phyloP scores from a whole-genome alignment of 2,797 vertebrate genomes.

The Rhynchonycteris naso region DNA sequence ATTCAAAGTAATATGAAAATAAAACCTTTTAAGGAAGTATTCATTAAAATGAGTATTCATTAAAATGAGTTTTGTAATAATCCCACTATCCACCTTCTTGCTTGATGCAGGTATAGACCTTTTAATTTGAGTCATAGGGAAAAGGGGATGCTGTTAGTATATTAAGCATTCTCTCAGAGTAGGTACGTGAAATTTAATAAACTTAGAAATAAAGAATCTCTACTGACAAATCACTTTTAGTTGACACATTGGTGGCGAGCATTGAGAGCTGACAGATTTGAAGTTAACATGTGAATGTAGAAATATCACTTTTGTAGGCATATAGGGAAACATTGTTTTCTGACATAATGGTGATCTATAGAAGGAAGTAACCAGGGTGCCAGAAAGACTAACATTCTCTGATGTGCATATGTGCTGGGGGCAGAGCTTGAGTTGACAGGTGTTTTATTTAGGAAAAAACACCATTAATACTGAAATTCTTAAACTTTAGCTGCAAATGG shows the following conservation, averaged over 20 bases:
- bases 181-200: constrained; percentile 63
- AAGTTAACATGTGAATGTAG: constrained; percentile 53
- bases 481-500: constrained; percentile 12
- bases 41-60: constrained; percentile 80
- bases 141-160: constrained; percentile 14
- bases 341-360: constrained; percentile 31
- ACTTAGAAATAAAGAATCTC: background rate
- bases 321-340: constrained; percentile 63
- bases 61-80: constrained; percentile 73
- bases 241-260: constrained; percentile 32
- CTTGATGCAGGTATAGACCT: background rate
- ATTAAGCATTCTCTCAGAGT: background rate
- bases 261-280: constrained; percentile 55
- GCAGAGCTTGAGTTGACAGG: constrained; percentile 53
- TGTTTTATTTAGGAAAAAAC: constrained; percentile 54
- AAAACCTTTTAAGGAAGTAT: constrained; percentile 52
- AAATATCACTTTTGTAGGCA: constrained; percentile 53
- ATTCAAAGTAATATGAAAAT: constrained; percentile 62
- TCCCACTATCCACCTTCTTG: constrained; percentile 35
- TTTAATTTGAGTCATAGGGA: constrained; percentile 42
- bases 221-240: constrained; percentile 52
- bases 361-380: background rate
- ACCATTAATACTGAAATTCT: constrained; percentile 66
- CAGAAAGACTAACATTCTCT: constrained; percentile 48
- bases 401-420: constrained; percentile 38